These are phyloP conservation scores for Lycocerus yunnanus DNA, from an alignment of 2,888 invertebrate genomes.

Conservation along the genomic window DNA sequence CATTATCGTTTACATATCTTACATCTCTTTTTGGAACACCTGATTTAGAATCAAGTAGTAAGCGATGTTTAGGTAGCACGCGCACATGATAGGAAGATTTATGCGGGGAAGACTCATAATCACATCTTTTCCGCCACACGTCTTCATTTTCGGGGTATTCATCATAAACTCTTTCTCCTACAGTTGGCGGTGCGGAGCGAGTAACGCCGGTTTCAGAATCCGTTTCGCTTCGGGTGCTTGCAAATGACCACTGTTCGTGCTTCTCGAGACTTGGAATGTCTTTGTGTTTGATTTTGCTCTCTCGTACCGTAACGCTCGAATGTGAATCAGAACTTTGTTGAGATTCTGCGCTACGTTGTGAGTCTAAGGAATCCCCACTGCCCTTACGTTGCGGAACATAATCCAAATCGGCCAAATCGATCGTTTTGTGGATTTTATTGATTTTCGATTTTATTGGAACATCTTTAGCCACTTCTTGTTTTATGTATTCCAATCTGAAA, in stretches of 20 bases:
- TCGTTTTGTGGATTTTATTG: conserved; percentile 50
- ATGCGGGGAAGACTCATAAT: conserved; percentile 18
- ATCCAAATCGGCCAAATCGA: conserved; percentile 49
- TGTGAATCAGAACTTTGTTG: conserved; percentile 57
- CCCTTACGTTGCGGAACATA: conserved; percentile 57
- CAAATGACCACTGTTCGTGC: conserved; percentile 51
- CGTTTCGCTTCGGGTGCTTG: conserved; percentile 51
- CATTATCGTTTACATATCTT: conserved; percentile 23
- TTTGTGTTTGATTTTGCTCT: conserved; percentile 29
- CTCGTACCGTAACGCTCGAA: conserved; percentile 41
- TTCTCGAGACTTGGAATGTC: conserved; percentile 36
- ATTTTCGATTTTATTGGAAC: conserved; percentile 51
- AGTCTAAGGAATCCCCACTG: conserved; percentile 61
- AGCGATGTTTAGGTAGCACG: conserved; percentile 17
- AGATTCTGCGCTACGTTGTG: conserved; percentile 58
- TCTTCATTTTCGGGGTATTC: conserved; percentile 25
- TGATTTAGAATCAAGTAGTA: conserved; percentile 18
- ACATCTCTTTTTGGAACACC: conserved; percentile 34
- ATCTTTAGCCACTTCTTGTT: conserved; percentile 50
- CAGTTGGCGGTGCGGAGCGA: conserved; percentile 50
- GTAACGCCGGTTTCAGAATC: conserved; percentile 48
- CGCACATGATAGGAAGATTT: conserved; percentile 9
- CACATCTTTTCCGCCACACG: conserved; percentile 26
- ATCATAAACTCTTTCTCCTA: conserved; percentile 36
- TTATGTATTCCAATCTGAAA: conserved; percentile 50